Evolutionary conservation across 2,888 invertebrate species (phyloP), one percentile per base, ranked within the genome.

Genomic region (Pilophorus perplexus): DNA sequence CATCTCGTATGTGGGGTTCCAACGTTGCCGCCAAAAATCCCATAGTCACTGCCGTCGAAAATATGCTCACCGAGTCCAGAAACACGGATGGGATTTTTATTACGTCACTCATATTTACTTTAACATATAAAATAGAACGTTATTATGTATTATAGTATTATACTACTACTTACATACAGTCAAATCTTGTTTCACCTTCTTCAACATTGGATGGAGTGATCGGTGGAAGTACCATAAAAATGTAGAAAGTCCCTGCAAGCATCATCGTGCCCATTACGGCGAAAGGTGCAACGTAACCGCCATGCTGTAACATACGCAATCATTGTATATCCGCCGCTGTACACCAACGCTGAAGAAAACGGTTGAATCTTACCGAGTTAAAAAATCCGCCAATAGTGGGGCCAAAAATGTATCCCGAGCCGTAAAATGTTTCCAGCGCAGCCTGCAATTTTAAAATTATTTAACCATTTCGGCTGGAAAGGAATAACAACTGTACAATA

Each of bases 11-110:
- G 74, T 83, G 83, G 3, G 79, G 79, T 46, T 83, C 80, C 40
- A 84, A 73, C 0, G 83, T 82, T 0, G 83, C 82, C 27, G 82
- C 80, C 54, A 82, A 75, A 73, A 81, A 84, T 16, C 79, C 79
- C 68, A 78, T 76, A 54, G 76, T 76, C 28, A 75, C 74, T 3
- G 78, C 75, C 14, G 75, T 74, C 2, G 74, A 72, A 8, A 75
- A 72, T 23, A 77, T 74, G 48, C 74, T 73, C 42, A 75, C 72
- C 0, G 75, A 73, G 38, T 77, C 75, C 6, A 79, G 67, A 3
- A 75, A 68, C 2, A 79, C 75, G 0, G 75, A 72, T 2, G 78
- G 76, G 14, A 79, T 72, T 44, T 69, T 75, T 20, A 76, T 67
- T 4, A 74, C 70, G 8, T 70, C 48, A 5, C 48, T 44, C 14